Base-by-base conservation (phyloP, 1,140 invertebrate genomes). In the Drosophila tani region DNA sequence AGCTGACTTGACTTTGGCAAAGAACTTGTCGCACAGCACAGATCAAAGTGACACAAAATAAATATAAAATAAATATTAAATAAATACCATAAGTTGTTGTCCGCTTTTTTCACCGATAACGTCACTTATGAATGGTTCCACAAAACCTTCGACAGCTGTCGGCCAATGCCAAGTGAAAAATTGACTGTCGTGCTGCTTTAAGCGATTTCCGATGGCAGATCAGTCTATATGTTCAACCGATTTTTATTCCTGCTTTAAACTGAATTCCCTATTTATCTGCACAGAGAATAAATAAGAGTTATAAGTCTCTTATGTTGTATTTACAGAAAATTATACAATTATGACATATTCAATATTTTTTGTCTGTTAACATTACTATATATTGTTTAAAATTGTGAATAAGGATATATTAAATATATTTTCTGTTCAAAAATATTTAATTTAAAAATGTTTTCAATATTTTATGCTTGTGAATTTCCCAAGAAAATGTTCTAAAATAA, bases 1-100 rank as follows among this genome's bases (percentile, higher is more conserved):
- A 68, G 81, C 88, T 82, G 88, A 90, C 88, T 67, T 71, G 90
- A 82, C 88, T 91, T 91, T 91, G 88, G 84, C 88, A 78, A 78
- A 91, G 88, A 91, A 91, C 88, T 91, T 91, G 88, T 64, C 58
- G 73, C 66, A 3, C 14, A 55, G 56, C 77, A 53, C 41, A 88
- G 84, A 87, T 87, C 84, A 87, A 87, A 87, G 84, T 75, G 67
- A 75, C 69, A 68, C 65, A 56, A 62, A 66, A 71, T 77, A 63
- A 83, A 83, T 83, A 88, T 87, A 57, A 77, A 59, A 74, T 63
- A 81, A 62, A 66, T 69, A 65, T 56, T 68, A 58, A 79, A 66
- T 77, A 76, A 57, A 66, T 74, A 66, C 62, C 46, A 35, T 49
- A 64, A 60, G 67, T 62, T 75, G 46, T 35, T 59, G 19, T 47